Evolutionary conservation across 2,797 vertebrate species (phyloP), one percentile per base, ranked within the genome.

Genomic region (Phaenicophaeus curvirostris): DNA sequence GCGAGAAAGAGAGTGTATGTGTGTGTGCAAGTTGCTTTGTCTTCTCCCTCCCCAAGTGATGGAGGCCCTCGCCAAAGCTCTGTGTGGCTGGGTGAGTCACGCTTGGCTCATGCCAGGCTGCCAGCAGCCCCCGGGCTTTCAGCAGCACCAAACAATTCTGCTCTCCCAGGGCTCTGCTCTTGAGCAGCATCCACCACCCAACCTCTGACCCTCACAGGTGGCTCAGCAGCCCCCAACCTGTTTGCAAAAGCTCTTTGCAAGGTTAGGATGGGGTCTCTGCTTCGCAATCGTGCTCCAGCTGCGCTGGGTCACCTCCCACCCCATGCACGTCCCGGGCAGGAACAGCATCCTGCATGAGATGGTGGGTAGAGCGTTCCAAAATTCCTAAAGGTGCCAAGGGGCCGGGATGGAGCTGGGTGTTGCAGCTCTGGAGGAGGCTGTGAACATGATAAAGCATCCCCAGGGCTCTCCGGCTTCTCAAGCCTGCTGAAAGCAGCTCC

Each of bases 71-170:
- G n/a, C 80, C 74, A 73, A 27, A 81, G 81, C 82, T 54, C 65
- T 65, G 74, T 63, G 94, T 63, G 90, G 72, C 24, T 72, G 74
- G 25, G 67, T 92, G 95, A 94, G 69, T 90, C 93, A 89, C 3
- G 2, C 69, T n/a, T 24, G 30, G 46, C 80, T 66, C 24, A 6
- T 31, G 7, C 91, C 83, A 59, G 71, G 75, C 88, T 85, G 88
- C 85, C 63, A 89, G 75, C 93, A 89, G 88, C 71, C 80, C 58
- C 61, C 1, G 19, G 61, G 85, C 66, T 76, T 51, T 66, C 76
- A 14, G 87, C 91, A 66, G 71, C 16, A 3, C 62, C 3, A 10
- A 90, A 83, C 78, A 81, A 69, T 74, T 80, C 46, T 20, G 31
- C 83, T 65, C 44, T 63, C 35, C 48, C 1, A 2, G 54, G 23